These are phyloP conservation scores for Drosophila elegans DNA, from an alignment of 1,140 invertebrate genomes.

Conservation along the genomic window DNA sequence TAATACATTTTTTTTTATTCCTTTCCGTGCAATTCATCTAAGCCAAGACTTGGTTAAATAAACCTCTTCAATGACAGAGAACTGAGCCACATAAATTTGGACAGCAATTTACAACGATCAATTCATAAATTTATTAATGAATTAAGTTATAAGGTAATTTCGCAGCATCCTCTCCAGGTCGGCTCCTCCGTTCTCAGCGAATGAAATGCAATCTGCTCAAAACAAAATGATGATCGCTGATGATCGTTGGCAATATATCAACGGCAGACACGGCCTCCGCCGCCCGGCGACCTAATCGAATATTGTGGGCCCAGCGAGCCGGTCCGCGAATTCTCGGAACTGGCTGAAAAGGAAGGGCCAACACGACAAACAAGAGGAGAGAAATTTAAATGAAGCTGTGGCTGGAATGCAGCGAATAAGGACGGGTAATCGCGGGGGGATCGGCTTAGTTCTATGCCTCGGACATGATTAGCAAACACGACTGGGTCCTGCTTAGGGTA, in stretches of 20 bases:
- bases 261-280: constrained; percentile 50
- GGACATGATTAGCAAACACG: constrained; percentile 61
- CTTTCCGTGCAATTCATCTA: constrained; percentile 30
- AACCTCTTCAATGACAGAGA: constrained; percentile 51
- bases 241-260: constrained; percentile 73
- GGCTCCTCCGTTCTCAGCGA: constrained; percentile 13
- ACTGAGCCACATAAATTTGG: constrained; percentile 70
- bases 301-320: constrained; percentile 45
- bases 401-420: neutral
- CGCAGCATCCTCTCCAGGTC: constrained; percentile 17
- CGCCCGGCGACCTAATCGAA: constrained; percentile 64
- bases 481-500: constrained; percentile 9
- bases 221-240: constrained; percentile 67
- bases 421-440: neutral
- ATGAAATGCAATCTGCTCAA: constrained; percentile 62
- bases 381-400: constrained; percentile 80
- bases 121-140: constrained; percentile 85
- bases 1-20: neutral
- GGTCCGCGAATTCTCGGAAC: constrained; percentile 65
- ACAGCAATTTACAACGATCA: constrained; percentile 78
- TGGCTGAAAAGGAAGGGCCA: constrained; percentile 44
- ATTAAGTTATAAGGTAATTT: constrained; percentile 85
- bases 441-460: constrained; percentile 45
- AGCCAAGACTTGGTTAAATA: constrained; percentile 16
- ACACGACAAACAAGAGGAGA: neutral